Evolutionary conservation across 2,113 vertebrate genomes (phyloP), one percentile per base, ranked within the genome.

Genomic region (Salvelinus alpinus): DNA sequence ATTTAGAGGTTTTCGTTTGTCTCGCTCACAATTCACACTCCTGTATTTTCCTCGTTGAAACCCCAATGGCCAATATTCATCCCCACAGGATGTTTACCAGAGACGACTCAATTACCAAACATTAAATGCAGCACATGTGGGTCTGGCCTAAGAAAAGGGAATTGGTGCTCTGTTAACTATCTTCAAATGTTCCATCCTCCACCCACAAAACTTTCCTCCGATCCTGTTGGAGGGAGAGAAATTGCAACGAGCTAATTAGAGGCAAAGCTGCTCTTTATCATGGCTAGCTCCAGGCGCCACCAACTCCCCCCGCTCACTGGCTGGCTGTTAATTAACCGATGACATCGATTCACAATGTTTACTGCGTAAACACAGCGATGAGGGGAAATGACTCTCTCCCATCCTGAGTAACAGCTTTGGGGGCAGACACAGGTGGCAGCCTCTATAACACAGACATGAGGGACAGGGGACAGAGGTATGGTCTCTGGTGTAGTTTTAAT

Each of bases 341-440:
- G 18, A n/a, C 62, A 64, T 64, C 8, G 62, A 64, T 64, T 64
- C 62, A 22, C 62, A 64, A 64, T 25, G 62, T 64, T 64, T 64
- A 24, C 11, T 64, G 62, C 22, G 11, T 64, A 64, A 64, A 64
- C 62, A 64, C 62, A 64, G 62, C 22, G 9, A 24, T 25, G 16
- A 57, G 20, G 62, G 25, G 62, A 1, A 64, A 11, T 25, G 18
- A 64, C 11, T 11, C 38, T 44, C 38, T 64, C 62, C 62, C 54
- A 1, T 64, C 62, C 9, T 11, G 3, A 64, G n/a, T 11, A 18
- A 20, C 16, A 57, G 54, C 13, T 57, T 57, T 57, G 54, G 38
- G 9, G 38, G 38, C 38, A 44, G 38, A 44, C 20, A 57, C 20
- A 57, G 54, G 54, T 20, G 18, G 54, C 14, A 20, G 6, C 18